Evolutionary conservation across 2,113 vertebrate genomes (phyloP).

Genomic region (Paratilapia polleni): DNA sequence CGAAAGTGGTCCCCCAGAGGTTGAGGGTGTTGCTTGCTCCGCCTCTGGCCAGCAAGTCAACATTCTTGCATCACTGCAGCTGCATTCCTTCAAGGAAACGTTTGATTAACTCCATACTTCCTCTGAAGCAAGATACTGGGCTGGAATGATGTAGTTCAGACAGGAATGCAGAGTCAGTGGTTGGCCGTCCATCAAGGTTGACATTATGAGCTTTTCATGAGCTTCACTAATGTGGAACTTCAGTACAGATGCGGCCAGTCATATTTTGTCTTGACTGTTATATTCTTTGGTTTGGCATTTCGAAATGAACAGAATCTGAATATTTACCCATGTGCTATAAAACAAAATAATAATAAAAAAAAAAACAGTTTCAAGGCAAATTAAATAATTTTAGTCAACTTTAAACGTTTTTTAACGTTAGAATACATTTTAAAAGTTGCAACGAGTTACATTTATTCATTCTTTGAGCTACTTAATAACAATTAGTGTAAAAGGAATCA

Average conservation of each 20-base stretch:
- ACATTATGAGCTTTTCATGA: background rate
- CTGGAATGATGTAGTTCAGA: background rate
- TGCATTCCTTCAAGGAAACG: background rate
- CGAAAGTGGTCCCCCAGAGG: rapidly evolving
- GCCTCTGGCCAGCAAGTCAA: background rate
- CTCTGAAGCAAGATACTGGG: background rate
- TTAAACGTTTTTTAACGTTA: no score
- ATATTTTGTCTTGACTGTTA: background rate
- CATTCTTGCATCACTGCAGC: background rate
- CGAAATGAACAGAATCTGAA: no score
- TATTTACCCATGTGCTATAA: no score
- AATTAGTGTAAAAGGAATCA: no score
- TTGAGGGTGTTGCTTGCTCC: background rate
- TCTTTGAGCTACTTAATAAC: no score
- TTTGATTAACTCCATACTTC: background rate
- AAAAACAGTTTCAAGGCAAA: no score
- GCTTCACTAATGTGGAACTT: background rate
- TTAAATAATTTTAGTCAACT: no score
- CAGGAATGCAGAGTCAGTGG: background rate
- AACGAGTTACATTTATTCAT: no score
- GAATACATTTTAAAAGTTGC: no score
- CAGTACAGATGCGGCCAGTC: background rate
- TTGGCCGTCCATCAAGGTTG: background rate
- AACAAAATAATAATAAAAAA: no score
- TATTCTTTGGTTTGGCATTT: background rate